Evolutionary conservation across 2,797 vertebrate species (phyloP), one percentile per base, ranked within the genome.

Genomic region (Oreochromis mossambicus): DNA sequence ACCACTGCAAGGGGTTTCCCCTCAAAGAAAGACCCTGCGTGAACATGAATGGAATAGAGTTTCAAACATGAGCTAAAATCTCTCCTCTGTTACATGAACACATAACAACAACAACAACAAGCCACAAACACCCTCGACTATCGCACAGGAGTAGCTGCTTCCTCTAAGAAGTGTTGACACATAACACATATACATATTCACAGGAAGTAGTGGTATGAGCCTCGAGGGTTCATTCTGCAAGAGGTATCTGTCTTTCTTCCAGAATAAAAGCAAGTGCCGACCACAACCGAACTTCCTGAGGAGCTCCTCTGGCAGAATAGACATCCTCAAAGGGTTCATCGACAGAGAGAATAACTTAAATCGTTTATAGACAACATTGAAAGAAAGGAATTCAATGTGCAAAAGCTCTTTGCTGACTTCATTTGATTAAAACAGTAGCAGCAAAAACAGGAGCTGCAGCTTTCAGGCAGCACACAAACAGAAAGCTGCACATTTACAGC

Each of bases 191-290:
- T 26, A 52, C 46, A 36, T 43, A 38, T 51, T 50, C 63, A 91
- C 93, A 93, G 94, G 95, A 96, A 95, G 76, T 82, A 19, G 86
- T 8, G 32, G 76, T 86, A 4, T 15, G 17, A 66, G 84, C 79
- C 77, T 80, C 73, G n/a, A 13, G 7, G 24, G 58, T 80, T 79
- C 61, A 52, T 92, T 93, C 91, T 91, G 90, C 82, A 82, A 86
- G 46, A 91, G 86, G 14, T 77, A 29, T 12, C 19, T 19, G 17
- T 83, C 43, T 86, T 92, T 85, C 90, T 94, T 94, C 87, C 87
- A 87, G 83, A 84, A 82, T 80, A 19, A 52, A 82, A 50, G 32
- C 32, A 24, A 38, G 11, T 41, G 54, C 34, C 11, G 36, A 86
- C 54, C 77, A 81, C 48, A 66, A 73, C 56, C 52, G 10, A 82